These are phyloP conservation scores for Carduelis carduelis DNA, from an alignment of 2,797 vertebrate species.

Conservation along the genomic window DNA sequence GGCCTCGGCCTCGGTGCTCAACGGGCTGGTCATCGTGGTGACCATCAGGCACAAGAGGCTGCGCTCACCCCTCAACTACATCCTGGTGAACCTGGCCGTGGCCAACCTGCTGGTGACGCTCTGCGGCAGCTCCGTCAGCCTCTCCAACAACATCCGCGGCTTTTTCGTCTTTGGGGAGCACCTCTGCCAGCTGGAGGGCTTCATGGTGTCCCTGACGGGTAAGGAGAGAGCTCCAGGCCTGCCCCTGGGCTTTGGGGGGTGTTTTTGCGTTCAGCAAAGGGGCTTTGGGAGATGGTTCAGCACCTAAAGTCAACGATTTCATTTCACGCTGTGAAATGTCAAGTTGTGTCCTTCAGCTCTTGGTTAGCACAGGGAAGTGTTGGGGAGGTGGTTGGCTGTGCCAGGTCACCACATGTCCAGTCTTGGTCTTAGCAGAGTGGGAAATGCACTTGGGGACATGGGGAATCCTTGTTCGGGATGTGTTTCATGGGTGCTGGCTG, in stretches of 20 bases:
- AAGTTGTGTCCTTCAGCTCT: rapidly evolving
- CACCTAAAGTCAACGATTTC: rapidly evolving
- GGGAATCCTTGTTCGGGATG: rapidly evolving
- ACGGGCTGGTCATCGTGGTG: conserved; percentile 56
- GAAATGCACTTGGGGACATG: rapidly evolving
- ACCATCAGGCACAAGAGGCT: conserved; percentile 55
- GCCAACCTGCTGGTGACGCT: conserved; percentile 69
- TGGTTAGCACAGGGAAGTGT: not conserved
- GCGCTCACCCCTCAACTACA: conserved; percentile 58
- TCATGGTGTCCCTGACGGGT: conserved; percentile 74
- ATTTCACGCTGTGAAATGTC: too few relatives aligned
- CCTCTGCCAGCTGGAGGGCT: conserved; percentile 69
- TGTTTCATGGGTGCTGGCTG: not conserved
- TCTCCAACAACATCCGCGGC: conserved; percentile 65
- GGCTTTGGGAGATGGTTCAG: not conserved
- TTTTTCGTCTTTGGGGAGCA: conserved; percentile 34
- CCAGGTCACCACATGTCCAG: rapidly evolving
- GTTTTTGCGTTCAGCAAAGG: not conserved
- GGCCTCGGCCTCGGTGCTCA: not conserved
- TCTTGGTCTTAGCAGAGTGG: not conserved
- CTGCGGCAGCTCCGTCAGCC: conserved; percentile 67
- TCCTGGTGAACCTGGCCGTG: conserved; percentile 65
- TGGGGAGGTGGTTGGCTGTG: not conserved
- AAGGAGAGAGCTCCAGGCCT: rapidly evolving
- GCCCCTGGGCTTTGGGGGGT: rapidly evolving